Percentiles rank a stretch among this genome's conserved stretches.
Conservation (phyloP, 2,797 vertebrate genomes). For the Anguilla megastoma region DNA sequence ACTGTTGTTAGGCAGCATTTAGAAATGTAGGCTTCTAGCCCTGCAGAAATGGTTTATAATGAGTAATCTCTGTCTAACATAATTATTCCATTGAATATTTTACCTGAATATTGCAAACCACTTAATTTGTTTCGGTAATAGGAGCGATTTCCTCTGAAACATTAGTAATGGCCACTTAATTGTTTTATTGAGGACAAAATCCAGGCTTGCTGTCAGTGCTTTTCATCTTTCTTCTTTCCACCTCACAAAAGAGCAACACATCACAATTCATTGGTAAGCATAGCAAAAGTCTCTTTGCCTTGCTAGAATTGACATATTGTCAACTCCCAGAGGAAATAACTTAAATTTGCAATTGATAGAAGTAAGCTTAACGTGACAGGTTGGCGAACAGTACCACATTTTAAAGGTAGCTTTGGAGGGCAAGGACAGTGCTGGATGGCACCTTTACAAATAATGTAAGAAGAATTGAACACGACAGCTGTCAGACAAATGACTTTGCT, state of each 20-base stretch:
- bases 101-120: too few species aligned
- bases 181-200: too few species aligned
- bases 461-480: slow-evolving; percentile 25
- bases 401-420: slow-evolving; percentile 32
- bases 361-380: slow-evolving; percentile 50
- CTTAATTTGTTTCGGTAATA: too few species aligned
- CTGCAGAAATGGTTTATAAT: too few species aligned
- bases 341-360: slow-evolving; percentile 34
- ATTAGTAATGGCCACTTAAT: too few species aligned
- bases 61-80: too few species aligned
- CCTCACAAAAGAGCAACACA: not conserved
- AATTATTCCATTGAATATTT: too few species aligned
- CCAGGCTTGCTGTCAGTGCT: not conserved
- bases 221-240: not conserved
- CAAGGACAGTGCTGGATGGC: slow-evolving; percentile 19
- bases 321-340: slow-evolving; percentile 43
- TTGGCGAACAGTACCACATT: slow-evolving; percentile 55
- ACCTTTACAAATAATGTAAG: slow-evolving; percentile 36
- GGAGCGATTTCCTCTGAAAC: too few species aligned
- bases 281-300: slow-evolving; percentile 30
- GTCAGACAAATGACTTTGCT: slow-evolving; percentile 20
- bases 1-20: too few species aligned
- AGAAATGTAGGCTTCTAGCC: too few species aligned
- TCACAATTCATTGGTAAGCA: slow-evolving; percentile 40
- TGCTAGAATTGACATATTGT: slow-evolving; percentile 54